These are phyloP conservation scores for Clarias laeviceps DNA, from an alignment of 2,797 vertebrate species.

Conservation along the genomic window DNA sequence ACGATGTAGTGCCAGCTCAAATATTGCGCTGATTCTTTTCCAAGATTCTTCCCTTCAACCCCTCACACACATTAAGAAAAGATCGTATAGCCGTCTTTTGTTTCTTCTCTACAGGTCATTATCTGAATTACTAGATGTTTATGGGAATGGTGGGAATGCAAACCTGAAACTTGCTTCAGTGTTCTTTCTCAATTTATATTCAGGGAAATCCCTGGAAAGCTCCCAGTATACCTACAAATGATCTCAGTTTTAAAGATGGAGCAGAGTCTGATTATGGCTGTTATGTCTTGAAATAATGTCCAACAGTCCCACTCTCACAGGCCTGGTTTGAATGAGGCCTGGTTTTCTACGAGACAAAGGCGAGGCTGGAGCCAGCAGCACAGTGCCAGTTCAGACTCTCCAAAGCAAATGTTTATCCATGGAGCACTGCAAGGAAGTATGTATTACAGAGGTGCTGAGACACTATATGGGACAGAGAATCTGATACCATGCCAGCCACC, in stretches of 20 bases:
- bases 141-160: constrained; percentile 72
- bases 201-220: constrained; percentile 77
- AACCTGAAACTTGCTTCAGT: constrained; percentile 68
- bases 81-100: constrained; percentile 49
- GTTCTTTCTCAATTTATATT: constrained; percentile 72
- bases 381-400: constrained; percentile 58
- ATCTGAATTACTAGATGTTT: constrained; percentile 75
- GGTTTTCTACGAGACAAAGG: constrained; percentile 66
- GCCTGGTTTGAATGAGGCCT: constrained; percentile 47
- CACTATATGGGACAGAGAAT: constrained; percentile 30
- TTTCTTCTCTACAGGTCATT: constrained; percentile 70
- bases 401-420: constrained; percentile 79
- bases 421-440: constrained; percentile 64
- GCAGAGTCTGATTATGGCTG: constrained; percentile 70
- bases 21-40: constrained; percentile 9
- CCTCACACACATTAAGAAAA: constrained; percentile 32
- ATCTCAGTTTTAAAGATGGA: constrained; percentile 52
- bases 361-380: constrained; percentile 63
- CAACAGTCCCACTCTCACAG: constrained; percentile 69
- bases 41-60: constrained; percentile 21
- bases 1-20: constrained; percentile 28
- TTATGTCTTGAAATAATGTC: constrained; percentile 82
- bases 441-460: constrained; percentile 62
- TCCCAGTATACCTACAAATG: constrained; percentile 66
- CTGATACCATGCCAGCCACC: constrained; percentile 42